Evolutionary conservation across 2,888 invertebrate species (phyloP), one percentile per base, ranked within the genome.

Genomic region (Drosophila stalkeri): DNA sequence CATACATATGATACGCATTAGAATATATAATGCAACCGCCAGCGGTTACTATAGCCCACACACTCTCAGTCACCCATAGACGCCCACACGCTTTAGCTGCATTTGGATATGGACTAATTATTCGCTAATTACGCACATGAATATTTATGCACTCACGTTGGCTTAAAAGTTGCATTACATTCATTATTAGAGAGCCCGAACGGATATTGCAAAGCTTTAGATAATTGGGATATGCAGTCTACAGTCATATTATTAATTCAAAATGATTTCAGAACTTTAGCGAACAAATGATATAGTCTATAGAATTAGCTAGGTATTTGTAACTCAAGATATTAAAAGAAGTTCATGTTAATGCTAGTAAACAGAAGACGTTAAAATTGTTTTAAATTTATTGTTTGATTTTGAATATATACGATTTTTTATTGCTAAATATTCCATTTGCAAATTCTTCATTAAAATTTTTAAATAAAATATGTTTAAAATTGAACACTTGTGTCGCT

Each of bases 21-120:
- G 70, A 73, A 88, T 76, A 77, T 60, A 66, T 78, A 74, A 82
- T 75, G 67, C 77, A 70, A 61, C 37, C 57, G 52, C 52, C 63
- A 55, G 27, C 16, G 55, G 59, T 1, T 41, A 49, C 7, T 8
- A 4, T 2, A 9, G 11, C 18, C 1, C 43, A 18, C 41, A 8
- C 41, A 9, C 16, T 12, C 20, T 11, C 31, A 6, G 27, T 37
- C 20, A 6, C 37, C n/a, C 3, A 5, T 9, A 3, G 20, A 9
- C 16, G 16, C 12, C 5, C 35, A n/a, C 18, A 5, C 6, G 20
- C 16, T 9, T 11, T 11, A 5, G 23, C 8, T 49, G 47, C 43
- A 51, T 16, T 62, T 39, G 23, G 66, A 62, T 72, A 72, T 76
- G 72, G 54, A 66, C 72, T 61, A 56, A 66, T 66, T 63, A 47